These are phyloP conservation scores for Sanderia malayensis DNA, from an alignment of 30 jellyfish, hydroid and myxozoan genomes.

Conservation along the genomic window DNA sequence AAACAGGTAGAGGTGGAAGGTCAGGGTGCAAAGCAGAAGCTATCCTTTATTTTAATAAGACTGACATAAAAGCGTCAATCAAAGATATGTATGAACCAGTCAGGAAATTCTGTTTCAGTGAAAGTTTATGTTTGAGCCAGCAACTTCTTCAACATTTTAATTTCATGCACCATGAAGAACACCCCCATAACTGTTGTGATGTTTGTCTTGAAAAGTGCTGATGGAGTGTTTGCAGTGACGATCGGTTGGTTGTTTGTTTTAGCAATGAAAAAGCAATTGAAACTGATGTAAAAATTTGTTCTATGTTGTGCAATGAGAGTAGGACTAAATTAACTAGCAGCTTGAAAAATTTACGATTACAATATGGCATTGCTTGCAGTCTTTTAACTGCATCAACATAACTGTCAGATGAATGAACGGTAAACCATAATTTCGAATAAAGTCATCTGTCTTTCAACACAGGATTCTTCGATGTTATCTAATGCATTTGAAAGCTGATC, in stretches of 20 bases:
- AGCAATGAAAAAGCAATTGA: no score
- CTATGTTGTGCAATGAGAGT: no score
- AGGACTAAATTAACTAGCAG: no score
- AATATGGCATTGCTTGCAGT: no score
- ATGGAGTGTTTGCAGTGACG: no score
- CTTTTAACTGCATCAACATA: constrained; percentile 23
- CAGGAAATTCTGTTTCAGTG: background rate
- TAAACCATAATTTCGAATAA: background rate
- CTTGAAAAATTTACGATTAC: no score
- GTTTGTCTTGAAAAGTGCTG: background rate
- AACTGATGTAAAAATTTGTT: no score
- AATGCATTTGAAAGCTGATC: no score
- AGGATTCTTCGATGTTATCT: no score
- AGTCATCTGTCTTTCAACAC: no score
- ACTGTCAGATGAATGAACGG: background rate
- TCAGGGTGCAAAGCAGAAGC: background rate
- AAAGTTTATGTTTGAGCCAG: background rate
- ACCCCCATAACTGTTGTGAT: background rate
- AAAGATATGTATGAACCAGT: background rate
- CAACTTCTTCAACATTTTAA: background rate
- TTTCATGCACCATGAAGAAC: background rate
- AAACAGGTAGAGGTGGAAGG: constrained; percentile 30
- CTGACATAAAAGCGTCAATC: background rate
- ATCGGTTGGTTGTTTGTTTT: no score
- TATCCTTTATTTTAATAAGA: background rate